Evolutionary conservation across 2,113 vertebrate genomes (phyloP), one percentile per base, ranked within the genome.

Genomic region (Rhizomys pruinosus): DNA sequence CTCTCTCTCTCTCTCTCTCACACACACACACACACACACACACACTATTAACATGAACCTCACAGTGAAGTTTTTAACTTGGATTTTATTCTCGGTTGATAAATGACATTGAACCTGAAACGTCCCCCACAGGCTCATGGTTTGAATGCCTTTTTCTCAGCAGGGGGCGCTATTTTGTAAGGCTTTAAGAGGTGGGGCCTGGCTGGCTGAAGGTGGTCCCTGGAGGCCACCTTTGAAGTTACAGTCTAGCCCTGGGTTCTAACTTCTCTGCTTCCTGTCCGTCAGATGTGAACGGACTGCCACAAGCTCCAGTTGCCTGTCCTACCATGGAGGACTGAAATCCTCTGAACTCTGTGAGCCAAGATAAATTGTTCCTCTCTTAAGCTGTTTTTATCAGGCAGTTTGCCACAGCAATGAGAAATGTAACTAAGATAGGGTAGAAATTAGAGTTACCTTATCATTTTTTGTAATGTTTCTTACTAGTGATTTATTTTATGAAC

Each of bases 401-500:
- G 42, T 22, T 64, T 44, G 13, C 27, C 44, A 84, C 42, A 55
- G 63, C 44, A 52, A n/a, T 25, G 81, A n/a, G 81, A 68, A 52
- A 17, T 68, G 23, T 61, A 61, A 15, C 23, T 52, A 68, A n/a
- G 10, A 4, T 42, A 27, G 27, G 52, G 17, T 71, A 68, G 20
- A 76, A 78, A 66, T 29, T 47, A 1, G 68, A 87, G 39, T 73
- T 89, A 25, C 27, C 23, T 73, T 89, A 25, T 22, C 23, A 68
- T 63, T 80, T 20, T 93, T 80, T 72, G 16, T 68, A 61, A 68
- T 66, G 39, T 85, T 34, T 52, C 37, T 74, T 73, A 61, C 44
- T 86, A 52, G 88, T 86, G 27, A 87, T 84, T 91, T 59, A 76
- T 12, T 84, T 81, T 66, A 84, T 25, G 39, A 93, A 84, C 2